A percentile compares a stretch with the other conserved stretches of the same genome.
Evolutionary conservation across 2,888 invertebrate species (phyloP).

Genomic region (Mactromeris polynyma): DNA sequence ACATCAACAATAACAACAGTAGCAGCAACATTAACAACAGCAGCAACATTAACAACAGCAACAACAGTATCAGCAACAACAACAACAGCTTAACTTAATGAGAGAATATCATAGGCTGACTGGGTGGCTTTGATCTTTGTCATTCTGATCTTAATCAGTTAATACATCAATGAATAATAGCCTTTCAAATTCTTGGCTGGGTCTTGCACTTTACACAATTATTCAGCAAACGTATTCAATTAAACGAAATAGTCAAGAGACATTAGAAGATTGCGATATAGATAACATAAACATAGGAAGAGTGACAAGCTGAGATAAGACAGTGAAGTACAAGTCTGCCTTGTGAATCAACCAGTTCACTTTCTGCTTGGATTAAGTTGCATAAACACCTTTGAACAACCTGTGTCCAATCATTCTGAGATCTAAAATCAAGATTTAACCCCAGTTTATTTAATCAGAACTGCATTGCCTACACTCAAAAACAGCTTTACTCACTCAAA

Average conservation of each 20-base stretch:
- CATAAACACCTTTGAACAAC: neutral
- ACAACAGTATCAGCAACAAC: too few relatives aligned
- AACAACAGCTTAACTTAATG: too few relatives aligned
- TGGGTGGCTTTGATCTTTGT: neutral
- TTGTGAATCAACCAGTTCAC: neutral
- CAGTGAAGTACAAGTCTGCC: neutral
- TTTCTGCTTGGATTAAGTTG: slow-evolving; percentile 2
- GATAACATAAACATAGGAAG: neutral
- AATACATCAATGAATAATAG: neutral
- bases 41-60: too few relatives aligned
- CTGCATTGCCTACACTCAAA: neutral
- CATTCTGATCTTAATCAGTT: neutral
- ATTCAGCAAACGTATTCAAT: neutral
- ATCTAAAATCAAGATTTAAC: neutral
- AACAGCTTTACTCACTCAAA: neutral
- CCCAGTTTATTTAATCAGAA: neutral
- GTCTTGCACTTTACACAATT: neutral
- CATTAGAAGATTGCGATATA: neutral
- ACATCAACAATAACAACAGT: too few relatives aligned
- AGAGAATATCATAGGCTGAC: neutral
- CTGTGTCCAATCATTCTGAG: neutral
- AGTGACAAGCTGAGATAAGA: neutral
- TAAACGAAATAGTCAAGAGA: neutral
- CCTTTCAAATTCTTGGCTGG: neutral
- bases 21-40: too few relatives aligned